Base-by-base conservation (phyloP, 1,140 invertebrate species). In the Holotrichia oblita region DNA sequence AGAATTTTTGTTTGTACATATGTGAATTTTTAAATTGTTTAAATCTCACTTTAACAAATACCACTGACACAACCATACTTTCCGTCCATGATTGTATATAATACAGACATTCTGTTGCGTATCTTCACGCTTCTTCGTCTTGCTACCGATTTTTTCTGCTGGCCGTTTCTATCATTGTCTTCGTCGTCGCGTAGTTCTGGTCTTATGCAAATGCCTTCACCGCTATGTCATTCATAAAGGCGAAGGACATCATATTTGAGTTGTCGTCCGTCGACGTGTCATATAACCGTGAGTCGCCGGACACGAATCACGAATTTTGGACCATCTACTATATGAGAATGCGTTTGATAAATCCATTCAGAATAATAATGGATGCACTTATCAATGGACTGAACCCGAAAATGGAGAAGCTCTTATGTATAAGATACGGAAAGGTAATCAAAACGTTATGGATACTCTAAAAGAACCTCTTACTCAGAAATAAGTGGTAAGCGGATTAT, bases 161-260 rank as follows among this genome's bases (percentile, higher is more conserved):
- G 40, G 17, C 9, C 40, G 73, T 74, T 74, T 34, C 22, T 69
- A 55, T 55, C 48, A 17, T 48, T 69, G 20, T 69, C 22, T 6
- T 69, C 61, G 61, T 69, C 22, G 48, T 22, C 61, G 20, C 7
- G 10, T 48, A 17, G 44, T 34, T 74, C 14, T 74, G 34, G 20
- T 74, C 34, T 34, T 34, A 74, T 74, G 73, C 73, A 74, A 74
- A 74, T 74, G 41, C 73, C 73, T n/a, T 74, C 73, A 74, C 73
- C 73, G 73, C 73, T 74, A 74, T 74, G 73, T 74, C 73, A 74
- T 74, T 74, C 73, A 74, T 74, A 42, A 74, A 74, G 73, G 41
- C 41, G 73, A 72, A 14, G 64, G 34, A 42, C 27, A 22, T 27
- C 12, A 42, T 14, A 34, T 41, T 74, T 24, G 10, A 24, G 61